Evolutionary conservation across 2,888 invertebrate species (phyloP).

Genomic region (Conomelus anceps): DNA sequence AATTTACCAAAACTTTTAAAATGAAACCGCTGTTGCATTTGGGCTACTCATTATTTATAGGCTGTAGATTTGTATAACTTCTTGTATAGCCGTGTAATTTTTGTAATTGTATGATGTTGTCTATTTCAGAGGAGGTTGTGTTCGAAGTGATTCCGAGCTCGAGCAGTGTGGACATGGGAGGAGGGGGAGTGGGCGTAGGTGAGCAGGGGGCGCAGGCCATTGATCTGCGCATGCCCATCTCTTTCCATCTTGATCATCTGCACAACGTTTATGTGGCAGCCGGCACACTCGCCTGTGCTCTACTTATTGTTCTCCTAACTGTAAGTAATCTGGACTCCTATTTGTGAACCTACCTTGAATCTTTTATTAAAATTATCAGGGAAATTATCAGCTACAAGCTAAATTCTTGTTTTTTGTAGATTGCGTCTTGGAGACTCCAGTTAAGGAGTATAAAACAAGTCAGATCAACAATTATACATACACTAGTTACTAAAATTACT

Average conservation of each 20-base stretch:
- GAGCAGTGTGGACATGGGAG: constrained; percentile 32
- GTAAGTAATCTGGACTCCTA: constrained; percentile 51
- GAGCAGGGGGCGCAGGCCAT: constrained; percentile 32
- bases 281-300: constrained; percentile 66
- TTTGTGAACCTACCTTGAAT: no score
- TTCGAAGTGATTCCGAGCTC: constrained; percentile 50
- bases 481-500: no score
- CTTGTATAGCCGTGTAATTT: neutral
- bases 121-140: constrained; percentile 58
- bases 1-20: no score
- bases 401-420: no score
- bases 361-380: no score
- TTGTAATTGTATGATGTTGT: neutral
- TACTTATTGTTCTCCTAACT: constrained; percentile 65
- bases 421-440: no score
- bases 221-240: constrained; percentile 40
- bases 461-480: no score
- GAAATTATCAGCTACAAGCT: no score
- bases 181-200: constrained; percentile 35
- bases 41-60: no score
- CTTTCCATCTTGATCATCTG: constrained; percentile 54
- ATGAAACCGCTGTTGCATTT: no score
- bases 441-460: no score
- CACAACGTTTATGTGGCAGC: constrained; percentile 75
- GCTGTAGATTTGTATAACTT: neutral